These are phyloP conservation scores for Onychostoma macrolepis DNA, from an alignment of 2,113 vertebrate genomes.

Conservation along the genomic window DNA sequence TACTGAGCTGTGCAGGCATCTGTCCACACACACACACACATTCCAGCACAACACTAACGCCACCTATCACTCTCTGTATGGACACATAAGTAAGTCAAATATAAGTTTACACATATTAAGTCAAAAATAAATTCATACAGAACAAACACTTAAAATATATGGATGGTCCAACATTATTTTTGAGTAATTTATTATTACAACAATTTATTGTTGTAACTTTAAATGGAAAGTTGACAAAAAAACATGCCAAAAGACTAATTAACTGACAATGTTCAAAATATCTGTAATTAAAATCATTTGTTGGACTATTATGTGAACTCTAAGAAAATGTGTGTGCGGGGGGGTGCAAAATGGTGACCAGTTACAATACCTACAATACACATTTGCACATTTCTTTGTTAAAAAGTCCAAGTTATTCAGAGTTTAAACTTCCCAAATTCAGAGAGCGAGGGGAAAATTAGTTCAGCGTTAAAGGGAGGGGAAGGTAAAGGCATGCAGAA, in stretches of 20 bases:
- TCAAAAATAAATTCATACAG: neutral
- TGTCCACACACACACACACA: slow-evolving; percentile 1
- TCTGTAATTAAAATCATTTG: neutral
- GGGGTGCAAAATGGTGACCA: too few species aligned
- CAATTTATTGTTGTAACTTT: neutral
- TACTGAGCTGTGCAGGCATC: slow-evolving; percentile 26
- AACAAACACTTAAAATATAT: too few species aligned
- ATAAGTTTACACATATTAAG: neutral
- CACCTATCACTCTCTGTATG: neutral
- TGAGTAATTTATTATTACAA: neutral
- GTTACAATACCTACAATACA: neutral
- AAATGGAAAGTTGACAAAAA: neutral
- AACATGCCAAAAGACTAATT: neutral
- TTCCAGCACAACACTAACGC: neutral
- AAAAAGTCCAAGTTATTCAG: neutral
- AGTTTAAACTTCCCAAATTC: neutral
- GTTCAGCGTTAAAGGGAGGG: neutral
- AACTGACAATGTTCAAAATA: neutral
- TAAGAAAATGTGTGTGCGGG: neutral
- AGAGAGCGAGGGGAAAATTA: neutral
- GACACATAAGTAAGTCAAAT: neutral
- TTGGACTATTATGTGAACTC: neutral
- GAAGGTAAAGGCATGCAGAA: neutral
- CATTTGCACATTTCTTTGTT: neutral
- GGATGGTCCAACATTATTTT: too few species aligned